Evolutionary conservation across 2,797 vertebrate species (phyloP).

Genomic region (Lacerta agilis): DNA sequence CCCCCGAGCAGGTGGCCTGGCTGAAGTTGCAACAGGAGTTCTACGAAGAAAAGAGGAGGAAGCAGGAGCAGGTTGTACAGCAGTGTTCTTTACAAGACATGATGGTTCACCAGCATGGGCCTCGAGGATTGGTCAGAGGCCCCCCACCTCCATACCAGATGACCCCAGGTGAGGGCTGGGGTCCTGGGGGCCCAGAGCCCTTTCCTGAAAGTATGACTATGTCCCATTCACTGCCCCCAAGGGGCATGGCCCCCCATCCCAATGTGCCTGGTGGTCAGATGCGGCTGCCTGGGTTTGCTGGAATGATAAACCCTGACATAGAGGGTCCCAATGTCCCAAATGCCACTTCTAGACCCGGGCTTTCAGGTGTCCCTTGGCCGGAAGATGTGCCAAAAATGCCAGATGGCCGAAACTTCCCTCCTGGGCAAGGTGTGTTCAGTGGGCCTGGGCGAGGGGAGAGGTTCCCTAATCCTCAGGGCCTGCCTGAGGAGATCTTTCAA

Average conservation of each 20-base stretch:
- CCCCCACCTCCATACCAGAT: conserved; percentile 97
- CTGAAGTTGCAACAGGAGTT: conserved; percentile 98
- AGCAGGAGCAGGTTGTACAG: conserved; percentile 94
- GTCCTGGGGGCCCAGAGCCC: conserved; percentile 87
- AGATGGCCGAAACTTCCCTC: conserved; percentile 91
- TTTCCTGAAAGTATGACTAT: conserved; percentile 92
- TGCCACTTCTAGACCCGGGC: conserved; percentile 85
- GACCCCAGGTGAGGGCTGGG: conserved; percentile 95
- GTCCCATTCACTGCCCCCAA: conserved; percentile 86
- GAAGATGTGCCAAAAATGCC: conserved; percentile 97
- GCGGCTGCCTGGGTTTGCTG: conserved; percentile 94
- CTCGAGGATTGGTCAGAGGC: conserved; percentile 91
- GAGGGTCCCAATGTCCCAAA: conserved; percentile 88
- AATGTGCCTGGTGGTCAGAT: conserved; percentile 83
- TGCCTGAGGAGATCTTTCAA: conserved; percentile 96
- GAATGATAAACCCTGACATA: conserved; percentile 97
- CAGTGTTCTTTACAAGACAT: conserved; percentile 96
- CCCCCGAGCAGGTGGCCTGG: conserved; percentile 98
- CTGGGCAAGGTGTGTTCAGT: conserved; percentile 89
- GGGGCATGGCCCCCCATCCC: conserved; percentile 91
- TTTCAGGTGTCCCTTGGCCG: conserved; percentile 91
- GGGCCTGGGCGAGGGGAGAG: conserved; percentile 95
- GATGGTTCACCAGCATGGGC: conserved; percentile 96
- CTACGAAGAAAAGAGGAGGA: conserved; percentile 97
- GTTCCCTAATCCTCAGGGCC: conserved; percentile 93